Base-by-base conservation (phyloP, 2,113 vertebrate species). In the Cyprinodon tularosa region DNA sequence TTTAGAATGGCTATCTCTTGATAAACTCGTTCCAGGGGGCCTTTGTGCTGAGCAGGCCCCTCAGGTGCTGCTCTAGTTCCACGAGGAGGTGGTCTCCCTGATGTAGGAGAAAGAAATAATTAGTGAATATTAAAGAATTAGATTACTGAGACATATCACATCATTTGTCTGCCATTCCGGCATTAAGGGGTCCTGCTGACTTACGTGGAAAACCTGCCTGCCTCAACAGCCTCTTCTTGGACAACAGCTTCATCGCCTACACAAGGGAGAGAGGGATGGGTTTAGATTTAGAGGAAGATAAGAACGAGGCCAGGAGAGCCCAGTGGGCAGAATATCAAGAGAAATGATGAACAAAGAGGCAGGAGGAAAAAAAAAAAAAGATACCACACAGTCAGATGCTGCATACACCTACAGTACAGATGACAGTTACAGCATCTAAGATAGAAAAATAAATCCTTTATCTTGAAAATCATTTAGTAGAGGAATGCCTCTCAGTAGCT, bases 1-100 rank as follows among this genome's bases (percentile, higher is more conserved):
- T 99, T 99, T 62, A 99, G 93, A 88, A 99, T 99, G 89, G 98
- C 98, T 0, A 99, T 99, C 90, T 99, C 98, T 88, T 99, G 98
- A 91, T 99, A 97, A 71, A 99, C 98, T 71, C 98, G 95, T 53
- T 99, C 98, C 0, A 99, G 96, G 64, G 98, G 98, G 12, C 97
- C 97, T 83, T 95, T 94, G 67, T 93, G 96, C 74, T 96, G 97
- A 74, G 95, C 68, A 36, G 94, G 95, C 40, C 96, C 95, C 66
- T 97, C 96, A 0, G 95, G 86, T 39, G 85, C 88, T 0, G 86
- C 91, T 85, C 94, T 97, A 78, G 96, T 91, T 61, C 97, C 98
- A 0, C 97, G 96, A 42, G 98, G 98, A 0, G 98, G 97, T 0
- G 98, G 98, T 40, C 98, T 96, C 74, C 98, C 98, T 99, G 81